Evolutionary conservation across 1,140 invertebrate species (phyloP).

Genomic region (Drosophila albomicans): DNA sequence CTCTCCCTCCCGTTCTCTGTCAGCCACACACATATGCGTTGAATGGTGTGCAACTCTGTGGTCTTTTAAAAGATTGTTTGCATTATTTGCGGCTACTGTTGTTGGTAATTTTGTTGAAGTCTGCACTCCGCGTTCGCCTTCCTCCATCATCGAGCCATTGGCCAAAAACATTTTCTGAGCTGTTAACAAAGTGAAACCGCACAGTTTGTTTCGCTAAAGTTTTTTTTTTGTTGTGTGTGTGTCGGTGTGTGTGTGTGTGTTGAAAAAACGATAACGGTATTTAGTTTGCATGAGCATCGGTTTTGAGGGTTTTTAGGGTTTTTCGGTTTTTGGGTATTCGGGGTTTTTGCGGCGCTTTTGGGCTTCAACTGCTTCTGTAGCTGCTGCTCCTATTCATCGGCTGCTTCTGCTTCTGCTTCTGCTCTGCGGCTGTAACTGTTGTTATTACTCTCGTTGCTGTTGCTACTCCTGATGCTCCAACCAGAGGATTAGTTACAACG

Average conservation of each 20-base stretch:
- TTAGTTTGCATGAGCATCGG: constrained; percentile 77
- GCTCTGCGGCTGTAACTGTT: constrained; percentile 2
- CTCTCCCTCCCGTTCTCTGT: background rate
- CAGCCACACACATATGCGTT: constrained; percentile 33
- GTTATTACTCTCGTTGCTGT: constrained; percentile 10
- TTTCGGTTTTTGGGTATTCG: constrained; percentile 53
- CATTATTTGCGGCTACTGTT: constrained; percentile 76
- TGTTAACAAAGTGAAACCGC: constrained; percentile 83
- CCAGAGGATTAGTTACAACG: constrained; percentile 50
- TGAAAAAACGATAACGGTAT: constrained; percentile 72
- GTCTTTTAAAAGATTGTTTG: constrained; percentile 83
- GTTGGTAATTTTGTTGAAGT: constrained; percentile 37
- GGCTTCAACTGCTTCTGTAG: constrained; percentile 13
- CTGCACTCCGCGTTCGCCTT: background rate
- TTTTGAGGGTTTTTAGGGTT: constrained; percentile 62
- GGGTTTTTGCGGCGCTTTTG: constrained; percentile 53
- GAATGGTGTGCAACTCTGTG: constrained; percentile 73
- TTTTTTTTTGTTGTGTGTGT: background rate
- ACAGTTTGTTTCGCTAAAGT: constrained; percentile 80
- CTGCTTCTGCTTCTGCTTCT: constrained; percentile 15
- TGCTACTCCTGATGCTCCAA: background rate
- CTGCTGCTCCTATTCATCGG: background rate
- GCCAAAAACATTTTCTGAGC: constrained; percentile 75
- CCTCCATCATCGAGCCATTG: background rate
- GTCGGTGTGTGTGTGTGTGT: background rate